A percentile compares a stretch with the other conserved stretches of the same genome.
phyloP scores from a whole-genome alignment of 1,140 invertebrate genomes.

The Megalonaias nervosa region DNA sequence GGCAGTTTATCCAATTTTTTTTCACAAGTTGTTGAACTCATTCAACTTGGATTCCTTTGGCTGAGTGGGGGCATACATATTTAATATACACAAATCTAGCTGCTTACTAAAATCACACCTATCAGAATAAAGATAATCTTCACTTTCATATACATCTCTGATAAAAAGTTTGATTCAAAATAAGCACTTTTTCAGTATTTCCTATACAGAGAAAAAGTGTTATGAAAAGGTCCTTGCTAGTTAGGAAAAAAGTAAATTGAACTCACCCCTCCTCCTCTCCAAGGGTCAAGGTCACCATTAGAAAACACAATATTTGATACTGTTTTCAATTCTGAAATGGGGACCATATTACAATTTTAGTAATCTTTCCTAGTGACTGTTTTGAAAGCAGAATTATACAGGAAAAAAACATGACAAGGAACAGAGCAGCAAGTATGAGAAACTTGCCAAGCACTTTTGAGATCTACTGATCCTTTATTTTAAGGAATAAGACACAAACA shows the following conservation, averaged over 20 bases:
- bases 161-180: not conserved
- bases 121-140: not conserved
- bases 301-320: constrained; percentile 65
- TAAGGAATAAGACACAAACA: too few species aligned
- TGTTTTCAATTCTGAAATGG: constrained; percentile 64
- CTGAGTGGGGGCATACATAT: too few species aligned
- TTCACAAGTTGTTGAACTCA: too few species aligned
- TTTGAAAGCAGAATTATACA: too few species aligned
- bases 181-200: not conserved
- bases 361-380: not conserved
- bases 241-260: not conserved
- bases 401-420: not conserved
- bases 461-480: not conserved
- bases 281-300: constrained; percentile 67
- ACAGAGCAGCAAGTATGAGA: not conserved
- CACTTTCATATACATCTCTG: not conserved
- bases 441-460: not conserved
- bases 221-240: too few species aligned
- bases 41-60: too few species aligned
- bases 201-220: not conserved
- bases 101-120: not conserved
- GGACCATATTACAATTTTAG: not conserved
- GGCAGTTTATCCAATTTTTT: too few species aligned
- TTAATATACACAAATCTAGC: not conserved
- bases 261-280: constrained; percentile 65